A percentile compares a stretch with the other conserved stretches of the same genome.
Evolutionary conservation across 1,140 invertebrate species (phyloP).

Genomic region (Zaprionus camerounensis): DNA sequence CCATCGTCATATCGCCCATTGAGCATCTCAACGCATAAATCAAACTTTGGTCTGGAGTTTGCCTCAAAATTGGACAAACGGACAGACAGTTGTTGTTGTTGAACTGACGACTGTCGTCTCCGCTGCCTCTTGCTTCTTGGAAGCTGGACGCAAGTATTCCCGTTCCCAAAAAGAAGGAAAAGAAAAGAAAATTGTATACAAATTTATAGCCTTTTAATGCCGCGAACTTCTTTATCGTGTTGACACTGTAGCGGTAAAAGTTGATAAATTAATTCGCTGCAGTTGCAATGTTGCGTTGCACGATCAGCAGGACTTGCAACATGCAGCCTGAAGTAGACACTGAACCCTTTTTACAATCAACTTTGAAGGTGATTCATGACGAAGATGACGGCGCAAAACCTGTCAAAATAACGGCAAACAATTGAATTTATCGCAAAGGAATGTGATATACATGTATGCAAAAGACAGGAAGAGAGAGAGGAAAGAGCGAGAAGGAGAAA

Average conservation of each 20-base stretch:
- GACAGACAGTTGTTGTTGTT: constrained; percentile 14
- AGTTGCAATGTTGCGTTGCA: constrained; percentile 48
- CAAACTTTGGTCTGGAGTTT: constrained; percentile 71
- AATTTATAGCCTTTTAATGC: constrained; percentile 79
- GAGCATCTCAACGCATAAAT: constrained; percentile 78
- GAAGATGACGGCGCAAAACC: constrained; percentile 35
- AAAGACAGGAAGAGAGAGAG: background rate
- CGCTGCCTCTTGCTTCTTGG: constrained; percentile 57
- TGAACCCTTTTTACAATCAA: constrained; percentile 14
- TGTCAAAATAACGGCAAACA: constrained; percentile 26
- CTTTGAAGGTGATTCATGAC: constrained; percentile 34
- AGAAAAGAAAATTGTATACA: constrained; percentile 22
- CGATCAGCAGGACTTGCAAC: constrained; percentile 32
- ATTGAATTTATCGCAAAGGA: constrained; percentile 12
- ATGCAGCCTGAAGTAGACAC: background rate
- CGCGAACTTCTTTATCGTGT: constrained; percentile 38
- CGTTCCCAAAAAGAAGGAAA: constrained; percentile 2
- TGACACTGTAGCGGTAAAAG: constrained; percentile 71
- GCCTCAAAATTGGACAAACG: constrained; percentile 38
- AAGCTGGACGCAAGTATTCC: constrained; percentile 45
- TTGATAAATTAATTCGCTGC: constrained; percentile 75
- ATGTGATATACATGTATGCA: background rate
- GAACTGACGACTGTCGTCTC: constrained; percentile 14
- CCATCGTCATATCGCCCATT: constrained; percentile 64
- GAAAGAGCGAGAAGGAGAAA: background rate